Base-by-base conservation (phyloP, 2,797 vertebrate species). In the Pangasius djambal region DNA sequence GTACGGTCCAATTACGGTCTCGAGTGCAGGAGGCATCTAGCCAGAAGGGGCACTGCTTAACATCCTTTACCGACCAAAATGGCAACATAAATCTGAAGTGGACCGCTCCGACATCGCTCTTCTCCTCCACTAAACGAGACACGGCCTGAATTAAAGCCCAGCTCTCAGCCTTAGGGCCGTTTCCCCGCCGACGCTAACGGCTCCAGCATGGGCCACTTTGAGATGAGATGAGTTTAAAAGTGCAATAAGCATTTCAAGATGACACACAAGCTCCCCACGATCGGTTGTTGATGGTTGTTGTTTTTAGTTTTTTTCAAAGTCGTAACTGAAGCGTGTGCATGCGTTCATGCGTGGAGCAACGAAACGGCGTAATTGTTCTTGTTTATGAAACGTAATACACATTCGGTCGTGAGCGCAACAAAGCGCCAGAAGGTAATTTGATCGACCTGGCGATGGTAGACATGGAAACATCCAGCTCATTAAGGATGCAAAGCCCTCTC, bases 31-130 rank as follows among this genome's bases (percentile, higher is more conserved):
- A 82, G 77, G 77, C 37, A 61, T 74, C 61, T 50, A 82, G 77
- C 88, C 88, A 86, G 88, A 89, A 82, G 84, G 88, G 52, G 63
- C 75, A 70, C 88, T 81, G 77, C 84, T 89, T 72, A 86, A 55
- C 63, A 77, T 89, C 75, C 44, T 67, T 86, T 79, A 86, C 88
- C 6, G 37, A 86, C 22, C 18, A 5, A 55, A 88, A 88, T 67
- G 44, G 48, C 44, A 67, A 37, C 65, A 86, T 86, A 89, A 89
- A 81, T 86, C 83, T 70, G 12, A 50, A 81, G 61, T 55, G 59
- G 82, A 67, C 40, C 50, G 4, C 59, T 37, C n/a, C 4, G 40
- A 37, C 69, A 72, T 85, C 20, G 72, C 18, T 50, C 61, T 67
- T 44, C 72, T 57, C 31, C 83, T 57, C 55, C 22, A 40, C 40